Evolutionary conservation across 2,888 invertebrate genomes (phyloP), one percentile per base, ranked within the genome.

Genomic region (Hymenopus coronatus): DNA sequence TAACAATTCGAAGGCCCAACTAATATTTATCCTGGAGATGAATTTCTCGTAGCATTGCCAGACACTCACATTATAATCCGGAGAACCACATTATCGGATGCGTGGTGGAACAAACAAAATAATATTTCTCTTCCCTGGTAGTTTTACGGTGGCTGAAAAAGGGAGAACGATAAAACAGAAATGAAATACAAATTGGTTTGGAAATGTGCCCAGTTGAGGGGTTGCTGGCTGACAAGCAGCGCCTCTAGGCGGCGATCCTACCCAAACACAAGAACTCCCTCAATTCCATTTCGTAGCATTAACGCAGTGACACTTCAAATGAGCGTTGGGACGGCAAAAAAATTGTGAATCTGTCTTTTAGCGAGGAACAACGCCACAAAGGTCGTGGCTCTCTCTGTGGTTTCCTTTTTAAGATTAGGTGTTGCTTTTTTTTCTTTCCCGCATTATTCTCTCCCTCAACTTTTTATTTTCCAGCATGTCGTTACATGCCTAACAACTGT

Each of bases 151-250:
- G 54, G 20, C 20, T 25, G 46, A 46, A 20, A 85, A 40, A 54
- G 46, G 28, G 46, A 28, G 14, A 28, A 86, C 28, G 54, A 20
- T 28, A 20, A 28, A 20, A 46, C 27, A 46, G 46, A 85, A 86
- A 86, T 86, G 70, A 33, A 86, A 70, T 46, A n/a, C 27, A 85
- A 85, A 86, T 81, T 86, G 81, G 28, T 70, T 86, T 86, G 86
- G 86, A 81, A 81, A 70, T 54, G 25, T 70, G 28, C 81, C 81
- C 28, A 46, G 15, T 6, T 84, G 33, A 4, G 27, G 70, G 54
- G 25, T 2, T 15, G 54, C 20, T 20, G 54, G 20, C 25, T 25
- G 54, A 70, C 54, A 70, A 70, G 54, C 54, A 70, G 54, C 54
- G 54, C 54, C 54, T 70, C 54, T 70, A 70, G 54, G 25, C 54